Conservation (phyloP, 2,113 vertebrate genomes). For the Chaetodon auriga region DNA sequence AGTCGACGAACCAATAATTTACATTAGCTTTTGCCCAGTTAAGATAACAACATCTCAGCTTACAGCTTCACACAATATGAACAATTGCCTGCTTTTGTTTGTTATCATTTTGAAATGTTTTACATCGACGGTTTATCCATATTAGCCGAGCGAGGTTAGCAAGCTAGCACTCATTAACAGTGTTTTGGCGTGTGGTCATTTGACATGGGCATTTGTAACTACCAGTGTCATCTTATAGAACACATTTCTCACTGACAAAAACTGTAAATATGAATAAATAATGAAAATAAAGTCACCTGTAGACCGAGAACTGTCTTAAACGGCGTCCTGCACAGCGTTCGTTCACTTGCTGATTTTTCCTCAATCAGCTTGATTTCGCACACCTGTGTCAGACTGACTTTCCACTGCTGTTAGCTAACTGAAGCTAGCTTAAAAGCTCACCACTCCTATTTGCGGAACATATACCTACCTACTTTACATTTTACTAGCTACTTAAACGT, state of each 20-base stretch:
- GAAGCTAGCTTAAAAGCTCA: not conserved
- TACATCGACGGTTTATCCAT: not conserved
- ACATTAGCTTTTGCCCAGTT: not conserved
- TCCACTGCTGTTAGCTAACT: not conserved
- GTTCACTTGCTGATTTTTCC: not conserved
- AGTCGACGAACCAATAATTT: not conserved
- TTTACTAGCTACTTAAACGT: fast-evolving
- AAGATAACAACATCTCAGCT: not conserved
- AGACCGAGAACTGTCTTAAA: not conserved
- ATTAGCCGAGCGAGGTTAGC: not conserved
- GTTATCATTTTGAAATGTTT: not conserved
- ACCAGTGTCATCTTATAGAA: not conserved
- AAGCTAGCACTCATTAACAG: not conserved
- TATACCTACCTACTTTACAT: not conserved
- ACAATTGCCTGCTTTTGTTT: not conserved
- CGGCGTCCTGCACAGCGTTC: not conserved
- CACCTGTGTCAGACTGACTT: not conserved
- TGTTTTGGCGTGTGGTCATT: not conserved
- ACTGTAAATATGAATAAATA: not conserved
- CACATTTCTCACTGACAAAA: not conserved
- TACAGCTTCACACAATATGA: not conserved
- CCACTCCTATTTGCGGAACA: not conserved
- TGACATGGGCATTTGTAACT: not conserved
- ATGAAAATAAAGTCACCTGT: not conserved
- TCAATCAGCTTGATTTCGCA: not conserved